Evolutionary conservation across 2,888 invertebrate genomes (phyloP), one percentile per base, ranked within the genome.

Genomic region (Ennomos erosarius): DNA sequence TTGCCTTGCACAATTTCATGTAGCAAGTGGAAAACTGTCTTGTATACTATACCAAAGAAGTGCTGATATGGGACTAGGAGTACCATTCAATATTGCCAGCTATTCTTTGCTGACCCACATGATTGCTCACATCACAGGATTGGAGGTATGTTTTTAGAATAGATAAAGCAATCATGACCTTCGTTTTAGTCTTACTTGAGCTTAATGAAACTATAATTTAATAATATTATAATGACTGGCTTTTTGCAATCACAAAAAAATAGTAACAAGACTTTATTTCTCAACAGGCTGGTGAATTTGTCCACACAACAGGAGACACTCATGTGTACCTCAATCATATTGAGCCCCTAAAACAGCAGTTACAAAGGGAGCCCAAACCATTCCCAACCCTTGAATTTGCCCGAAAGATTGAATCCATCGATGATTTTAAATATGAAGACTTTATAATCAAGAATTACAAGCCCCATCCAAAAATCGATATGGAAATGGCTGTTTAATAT

Each of bases 61-160:
- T 73, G 99, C 98, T 8, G 99, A 99, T 82, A 97, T 99, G 96
- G 99, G 99, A 1, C 93, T 99, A 1, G 99, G 99, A n/a, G 98
- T 99, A 0, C 99, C 99, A 10, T 99, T 99, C 85, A 99, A 99
- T 87, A 98, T 99, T 72, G 99, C 99, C 48, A 99, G 99, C 73
- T 99, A 99, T 87, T 95, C 99, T 1, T 84, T 99, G 34, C 93
- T 99, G 3, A 99, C 98, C 2, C 96, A 96, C 75, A 99, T 99
- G 98, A 96, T 99, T 68, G 99, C 99, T 26, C 97, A 99, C 79
- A 94, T 99, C 13, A 98, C 98, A n/a, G 95, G 95, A 45, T 92
- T 99, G 44, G 95, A 98, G 94, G 97, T 96, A 74, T 65, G 5
- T 13, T 26, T 26, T 26, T 6, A 26, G 4, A 26, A 26, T 26